Evolutionary conservation across 2,113 vertebrate species (phyloP), one percentile per base, ranked within the genome.

Genomic region (Helogale parvula): DNA sequence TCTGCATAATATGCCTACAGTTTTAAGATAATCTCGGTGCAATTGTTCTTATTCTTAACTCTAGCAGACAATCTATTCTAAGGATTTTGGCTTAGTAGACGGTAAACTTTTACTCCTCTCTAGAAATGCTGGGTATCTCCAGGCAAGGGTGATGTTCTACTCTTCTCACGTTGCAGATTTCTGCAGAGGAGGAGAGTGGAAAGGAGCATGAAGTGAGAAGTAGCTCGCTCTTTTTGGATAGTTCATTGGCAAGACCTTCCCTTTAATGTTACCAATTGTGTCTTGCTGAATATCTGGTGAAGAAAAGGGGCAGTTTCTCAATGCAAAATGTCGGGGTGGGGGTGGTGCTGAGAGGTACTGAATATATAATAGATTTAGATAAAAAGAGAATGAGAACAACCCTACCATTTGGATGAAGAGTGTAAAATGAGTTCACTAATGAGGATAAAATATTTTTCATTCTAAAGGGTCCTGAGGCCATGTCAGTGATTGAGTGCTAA

Each of bases 391-490:
- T 29, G n/a, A 54, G 23, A 84, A 41, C 2, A 41, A 45, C 47
- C 12, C 3, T 31, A 33, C 21, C 21, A 69, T 45, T 82, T 83
- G 47, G 29, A 63, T 71, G 45, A 81, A 52, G 7, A 83, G 16
- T 92, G 16, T 87, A 86, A 84, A 80, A 91, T 71, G 79, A 96
- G 35, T 88, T 38, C 31, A 31, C 33, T 35, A 74, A 77, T 82
- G 65, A 95, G n/a, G 94, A 19, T 68, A 38, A 94, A 88, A 35
- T 69, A 66, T 9, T 92, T 96, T 95, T 93, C 33, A 92, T 54
- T 96, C 21, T 80, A 17, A 76, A 92, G 54, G 21, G 50, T 47
- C 33, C 41, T 66, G 29, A 93, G 69, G 63, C 77, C 47, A 79
- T 38, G 4, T 12, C 17, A 29, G 12, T 50, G 47, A 93, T 7